Conservation (phyloP, 1,140 invertebrate genomes). For the Brachionus koreanus region DNA sequence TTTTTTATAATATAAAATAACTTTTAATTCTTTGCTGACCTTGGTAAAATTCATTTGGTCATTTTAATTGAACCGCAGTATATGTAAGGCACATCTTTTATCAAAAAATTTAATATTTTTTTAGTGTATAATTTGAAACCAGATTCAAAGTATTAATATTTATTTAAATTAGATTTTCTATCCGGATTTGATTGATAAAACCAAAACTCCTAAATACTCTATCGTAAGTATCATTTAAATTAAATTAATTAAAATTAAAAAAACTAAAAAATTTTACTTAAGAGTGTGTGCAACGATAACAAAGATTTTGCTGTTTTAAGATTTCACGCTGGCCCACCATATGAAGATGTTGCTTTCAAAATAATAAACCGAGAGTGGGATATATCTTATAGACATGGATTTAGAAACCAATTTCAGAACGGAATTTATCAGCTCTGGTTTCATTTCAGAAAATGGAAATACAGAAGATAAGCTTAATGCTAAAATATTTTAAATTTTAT, state of each 20-base stretch:
- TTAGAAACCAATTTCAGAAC: conserved; percentile 96
- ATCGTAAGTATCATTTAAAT: conserved; percentile 59
- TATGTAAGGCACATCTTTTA: no score
- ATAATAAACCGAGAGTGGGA: conserved; percentile 99
- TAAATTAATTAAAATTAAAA: background rate
- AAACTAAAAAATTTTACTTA: conserved; percentile 53
- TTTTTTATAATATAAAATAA: no score
- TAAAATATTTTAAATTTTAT: background rate
- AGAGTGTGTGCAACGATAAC: conserved; percentile 84
- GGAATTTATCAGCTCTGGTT: conserved; percentile 99
- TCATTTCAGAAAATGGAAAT: conserved; percentile 94
- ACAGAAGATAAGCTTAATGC: conserved; percentile 70
- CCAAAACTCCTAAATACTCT: conserved; percentile 85
- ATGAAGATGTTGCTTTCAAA: conserved; percentile 99
- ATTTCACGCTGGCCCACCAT: conserved; percentile 94
- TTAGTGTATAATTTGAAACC: background rate
- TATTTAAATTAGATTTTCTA: conserved; percentile 76
- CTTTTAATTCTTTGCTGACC: no score
- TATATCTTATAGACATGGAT: conserved; percentile 94
- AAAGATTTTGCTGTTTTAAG: conserved; percentile 88
- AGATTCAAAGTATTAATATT: background rate
- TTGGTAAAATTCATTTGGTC: no score
- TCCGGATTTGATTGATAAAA: conserved; percentile 95
- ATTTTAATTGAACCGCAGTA: no score
- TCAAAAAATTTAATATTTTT: background rate